Conservation (phyloP, 2,797 vertebrate species). For the Psittacula derbiana region DNA sequence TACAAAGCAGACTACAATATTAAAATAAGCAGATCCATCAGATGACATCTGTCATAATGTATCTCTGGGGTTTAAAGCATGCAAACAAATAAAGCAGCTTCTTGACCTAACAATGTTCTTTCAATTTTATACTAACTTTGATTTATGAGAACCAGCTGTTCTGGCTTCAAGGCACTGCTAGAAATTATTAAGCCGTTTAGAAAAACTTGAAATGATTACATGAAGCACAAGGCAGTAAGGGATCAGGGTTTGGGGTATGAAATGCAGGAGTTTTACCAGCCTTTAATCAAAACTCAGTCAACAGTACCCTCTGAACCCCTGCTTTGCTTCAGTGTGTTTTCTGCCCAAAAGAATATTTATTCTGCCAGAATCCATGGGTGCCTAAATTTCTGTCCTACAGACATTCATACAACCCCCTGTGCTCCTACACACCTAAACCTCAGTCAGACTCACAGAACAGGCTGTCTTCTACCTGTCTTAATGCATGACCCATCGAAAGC, state of each 20-base stretch:
- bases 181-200: constrained; percentile 4
- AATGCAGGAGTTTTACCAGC: not conserved
- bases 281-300: not conserved
- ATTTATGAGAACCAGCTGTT: constrained; percentile 10
- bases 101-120: not conserved
- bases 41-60: not conserved
- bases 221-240: not conserved
- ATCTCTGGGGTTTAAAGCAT: not conserved
- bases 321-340: not conserved
- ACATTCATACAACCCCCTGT: not conserved
- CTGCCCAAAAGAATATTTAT: not conserved
- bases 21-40: not conserved
- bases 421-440: not conserved
- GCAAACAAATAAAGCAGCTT: not conserved
- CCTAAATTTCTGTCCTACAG: not conserved
- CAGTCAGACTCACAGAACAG: not conserved
- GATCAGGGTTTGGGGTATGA: not conserved
- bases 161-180: not conserved
- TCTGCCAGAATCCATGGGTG: not conserved
- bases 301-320: not conserved
- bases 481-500: not conserved
- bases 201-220: not conserved
- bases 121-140: not conserved
- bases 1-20: not conserved
- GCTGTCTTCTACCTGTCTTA: not conserved